phyloP scores from a whole-genome alignment of 2,888 invertebrate genomes.

The Elmis aenea region DNA sequence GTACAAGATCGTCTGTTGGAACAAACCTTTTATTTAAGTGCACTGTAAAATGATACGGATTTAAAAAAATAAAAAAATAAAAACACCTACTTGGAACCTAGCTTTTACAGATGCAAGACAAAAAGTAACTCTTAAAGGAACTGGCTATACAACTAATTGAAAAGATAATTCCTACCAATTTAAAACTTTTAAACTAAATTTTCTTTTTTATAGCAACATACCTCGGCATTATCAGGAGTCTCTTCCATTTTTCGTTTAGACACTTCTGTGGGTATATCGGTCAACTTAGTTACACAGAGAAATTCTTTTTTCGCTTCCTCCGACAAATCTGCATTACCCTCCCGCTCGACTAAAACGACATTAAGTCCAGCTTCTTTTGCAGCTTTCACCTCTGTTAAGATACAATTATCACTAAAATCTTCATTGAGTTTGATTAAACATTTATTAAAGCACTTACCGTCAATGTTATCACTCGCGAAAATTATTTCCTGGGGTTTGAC shows the following conservation, averaged over 20 bases:
- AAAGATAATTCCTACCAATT: too few relatives aligned
- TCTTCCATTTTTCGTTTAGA: conserved; percentile 41
- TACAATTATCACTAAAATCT: conserved; percentile 11
- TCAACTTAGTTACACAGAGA: conserved; percentile 57
- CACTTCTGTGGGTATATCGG: conserved; percentile 48
- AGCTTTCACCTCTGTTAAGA: conserved; percentile 74
- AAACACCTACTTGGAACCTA: too few relatives aligned
- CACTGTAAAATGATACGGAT: too few relatives aligned
- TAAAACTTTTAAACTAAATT: too few relatives aligned
- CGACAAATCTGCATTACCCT: conserved; percentile 69
- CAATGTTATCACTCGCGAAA: conserved; percentile 80
- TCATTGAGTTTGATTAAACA: conserved; percentile 1
- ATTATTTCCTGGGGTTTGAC: conserved; percentile 63
- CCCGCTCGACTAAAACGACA: conserved; percentile 66
- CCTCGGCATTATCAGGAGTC: too few relatives aligned
- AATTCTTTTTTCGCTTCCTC: conserved; percentile 55
- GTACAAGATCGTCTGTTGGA: too few relatives aligned
- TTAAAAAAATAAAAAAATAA: too few relatives aligned
- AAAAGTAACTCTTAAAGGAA: too few relatives aligned
- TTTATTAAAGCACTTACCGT: conserved; percentile 63
- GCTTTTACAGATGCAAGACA: too few relatives aligned
- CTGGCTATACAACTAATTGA: too few relatives aligned
- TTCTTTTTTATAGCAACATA: too few relatives aligned
- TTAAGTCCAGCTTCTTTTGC: conserved; percentile 70
- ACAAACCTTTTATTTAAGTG: too few relatives aligned